Evolutionary conservation across 2,888 invertebrate genomes (phyloP).

Genomic region (Ctenicera cuprea): DNA sequence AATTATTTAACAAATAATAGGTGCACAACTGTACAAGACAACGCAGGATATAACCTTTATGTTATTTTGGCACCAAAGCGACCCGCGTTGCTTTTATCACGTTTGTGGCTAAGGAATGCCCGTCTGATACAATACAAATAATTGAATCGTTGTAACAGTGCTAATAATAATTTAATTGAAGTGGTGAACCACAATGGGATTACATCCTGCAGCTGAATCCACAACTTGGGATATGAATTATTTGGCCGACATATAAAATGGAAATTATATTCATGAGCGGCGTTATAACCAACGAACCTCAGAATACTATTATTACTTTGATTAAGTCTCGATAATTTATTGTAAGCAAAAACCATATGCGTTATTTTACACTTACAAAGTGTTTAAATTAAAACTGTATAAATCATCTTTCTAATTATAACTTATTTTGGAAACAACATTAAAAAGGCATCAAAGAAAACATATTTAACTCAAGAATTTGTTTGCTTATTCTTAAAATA

Average conservation of each 20-base stretch:
- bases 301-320: neutral
- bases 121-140: neutral
- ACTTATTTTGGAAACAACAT: too few species aligned
- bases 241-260: conserved; percentile 28
- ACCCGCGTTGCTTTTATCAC: neutral
- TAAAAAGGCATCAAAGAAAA: too few species aligned
- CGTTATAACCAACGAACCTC: conserved; percentile 7
- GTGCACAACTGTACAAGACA: too few species aligned
- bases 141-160: conserved; percentile 16
- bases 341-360: neutral
- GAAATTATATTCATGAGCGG: conserved; percentile 28
- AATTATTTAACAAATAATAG: too few species aligned
- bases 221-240: conserved; percentile 13
- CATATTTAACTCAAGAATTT: too few species aligned
- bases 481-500: too few species aligned
- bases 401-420: too few species aligned
- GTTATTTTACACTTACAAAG: neutral
- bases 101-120: neutral
- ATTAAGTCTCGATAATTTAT: conserved; percentile 9
- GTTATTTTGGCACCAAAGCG: neutral
- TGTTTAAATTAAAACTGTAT: too few species aligned
- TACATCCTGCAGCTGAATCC: conserved; percentile 12
- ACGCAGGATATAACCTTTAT: too few species aligned
- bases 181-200: conserved; percentile 6
- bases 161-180: conserved; percentile 32